These are phyloP conservation scores for Andrena bucephala DNA, from an alignment of 2,888 invertebrate genomes.

Conservation along the genomic window DNA sequence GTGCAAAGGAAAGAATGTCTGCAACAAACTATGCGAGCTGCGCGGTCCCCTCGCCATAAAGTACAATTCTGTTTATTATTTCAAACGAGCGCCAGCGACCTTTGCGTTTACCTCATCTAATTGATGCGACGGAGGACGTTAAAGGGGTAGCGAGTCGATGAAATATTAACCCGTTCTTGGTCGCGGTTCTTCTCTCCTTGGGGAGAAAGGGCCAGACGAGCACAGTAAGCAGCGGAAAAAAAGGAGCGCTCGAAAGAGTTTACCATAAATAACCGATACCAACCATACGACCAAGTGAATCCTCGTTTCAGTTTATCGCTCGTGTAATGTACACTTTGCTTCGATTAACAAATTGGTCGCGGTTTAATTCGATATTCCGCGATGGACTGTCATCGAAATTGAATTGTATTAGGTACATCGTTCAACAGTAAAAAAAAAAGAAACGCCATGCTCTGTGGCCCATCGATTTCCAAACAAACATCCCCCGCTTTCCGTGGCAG, in stretches of 20 bases:
- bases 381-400: not conserved
- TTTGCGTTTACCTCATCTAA: constrained; percentile 37
- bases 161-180: constrained; percentile 59
- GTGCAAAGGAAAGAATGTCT: not conserved
- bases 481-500: not conserved
- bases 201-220: not conserved
- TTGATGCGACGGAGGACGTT: constrained; percentile 42
- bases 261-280: constrained; percentile 23
- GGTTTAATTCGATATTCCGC: constrained; percentile 7
- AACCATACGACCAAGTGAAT: not conserved
- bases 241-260: not conserved
- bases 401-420: not conserved
- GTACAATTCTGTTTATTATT: constrained; percentile 51
- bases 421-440: not conserved
- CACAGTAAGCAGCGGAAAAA: constrained; percentile 13
- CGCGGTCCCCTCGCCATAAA: constrained; percentile 19
- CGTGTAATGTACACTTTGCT: not conserved
- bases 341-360: constrained; percentile 17
- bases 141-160: constrained; percentile 57
- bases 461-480: not conserved
- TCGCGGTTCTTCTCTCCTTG: constrained; percentile 26
- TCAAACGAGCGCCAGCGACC: constrained; percentile 47
- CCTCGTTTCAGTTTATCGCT: constrained; percentile 6
- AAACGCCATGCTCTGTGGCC: not conserved
- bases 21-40: constrained; percentile 10